Evolutionary conservation across 37 sponge, comb jelly and placozoan genomes (phyloP), one percentile per base, ranked within the genome.

Genomic region (Ianthella basta): DNA sequence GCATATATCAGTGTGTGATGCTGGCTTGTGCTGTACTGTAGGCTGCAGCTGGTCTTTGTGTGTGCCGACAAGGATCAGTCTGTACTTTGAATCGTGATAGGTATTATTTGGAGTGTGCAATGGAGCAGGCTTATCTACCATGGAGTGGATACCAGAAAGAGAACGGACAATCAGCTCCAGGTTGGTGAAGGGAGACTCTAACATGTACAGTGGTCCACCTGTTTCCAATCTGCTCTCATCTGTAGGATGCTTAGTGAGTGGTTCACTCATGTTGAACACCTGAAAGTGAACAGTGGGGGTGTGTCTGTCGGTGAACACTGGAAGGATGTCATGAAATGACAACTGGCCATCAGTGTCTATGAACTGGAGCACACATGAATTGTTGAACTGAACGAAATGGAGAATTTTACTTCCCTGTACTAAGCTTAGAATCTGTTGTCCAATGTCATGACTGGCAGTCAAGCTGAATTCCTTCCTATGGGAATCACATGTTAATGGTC

Each of bases 221-320:
- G 70, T 34, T 35, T 69, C 70, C 6, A 69, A 30, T 30, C 27
- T 69, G 35, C 10, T 13, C 35, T 32, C 35, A 30, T 69, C 70
- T 34, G 70, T 69, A 33, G 70, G 70, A 30, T 30, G 70, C 19
- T 32, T 34, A 35, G 29, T 35, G 35, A 69, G 70, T 34, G 70
- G 70, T 13, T 69, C 32, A 18, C 18, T 27, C 70, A 69, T 69
- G 70, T 69, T 69, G 70, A 69, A 69, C 33, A 69, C 70, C 34
- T 69, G 70, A 69, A 69, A 33, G 70, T 69, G 34, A 69, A 69
- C 70, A 69, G 70, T 35, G 29, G 70, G 70, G 10, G 70, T 69
- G 50, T 8, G 50, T 8, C 8, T 44, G 29, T 32, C 27, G 29
- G 34, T 32, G 70, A 69, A 69, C 35, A 69, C 18, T 27, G 70